Evolutionary conservation across 2,888 invertebrate species (phyloP).

Genomic region (Andrena camellia): DNA sequence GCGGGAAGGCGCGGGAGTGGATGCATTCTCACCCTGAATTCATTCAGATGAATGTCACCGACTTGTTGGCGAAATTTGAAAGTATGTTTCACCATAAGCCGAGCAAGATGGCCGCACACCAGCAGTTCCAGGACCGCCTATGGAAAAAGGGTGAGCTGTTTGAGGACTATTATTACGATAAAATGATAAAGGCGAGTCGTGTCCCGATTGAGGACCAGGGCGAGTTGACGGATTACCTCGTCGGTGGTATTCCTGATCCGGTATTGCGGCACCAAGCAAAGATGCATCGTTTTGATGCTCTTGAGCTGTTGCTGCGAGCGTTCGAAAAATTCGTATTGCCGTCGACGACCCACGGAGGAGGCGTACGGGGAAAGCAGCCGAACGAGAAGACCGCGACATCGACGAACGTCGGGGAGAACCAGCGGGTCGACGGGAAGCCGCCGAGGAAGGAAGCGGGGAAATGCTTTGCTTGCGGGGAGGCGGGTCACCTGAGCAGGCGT

Average conservation of each 20-base stretch:
- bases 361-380: background rate
- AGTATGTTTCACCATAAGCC: conserved; percentile 44
- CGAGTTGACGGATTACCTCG: conserved; percentile 50
- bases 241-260: conserved; percentile 58
- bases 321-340: conserved; percentile 52
- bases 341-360: background rate
- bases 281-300: conserved; percentile 51
- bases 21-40: conserved; percentile 52
- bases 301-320: conserved; percentile 47
- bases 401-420: background rate
- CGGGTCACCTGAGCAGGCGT: conserved; percentile 47
- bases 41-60: conserved; percentile 21
- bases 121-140: conserved; percentile 49
- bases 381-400: background rate
- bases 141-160: conserved; percentile 56
- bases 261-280: conserved; percentile 49
- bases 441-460: background rate
- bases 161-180: conserved; percentile 51
- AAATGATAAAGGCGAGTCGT: conserved; percentile 48
- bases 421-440: background rate
- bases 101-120: conserved; percentile 25
- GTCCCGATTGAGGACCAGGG: conserved; percentile 44
- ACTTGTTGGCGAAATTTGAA: conserved; percentile 31
- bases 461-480: too few relatives aligned
- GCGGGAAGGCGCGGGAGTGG: conserved; percentile 47